Percentiles rank a stretch among this genome's conserved stretches.
Evolutionary conservation across 2,113 vertebrate genomes (phyloP).

Genomic region (Prinia subflava): DNA sequence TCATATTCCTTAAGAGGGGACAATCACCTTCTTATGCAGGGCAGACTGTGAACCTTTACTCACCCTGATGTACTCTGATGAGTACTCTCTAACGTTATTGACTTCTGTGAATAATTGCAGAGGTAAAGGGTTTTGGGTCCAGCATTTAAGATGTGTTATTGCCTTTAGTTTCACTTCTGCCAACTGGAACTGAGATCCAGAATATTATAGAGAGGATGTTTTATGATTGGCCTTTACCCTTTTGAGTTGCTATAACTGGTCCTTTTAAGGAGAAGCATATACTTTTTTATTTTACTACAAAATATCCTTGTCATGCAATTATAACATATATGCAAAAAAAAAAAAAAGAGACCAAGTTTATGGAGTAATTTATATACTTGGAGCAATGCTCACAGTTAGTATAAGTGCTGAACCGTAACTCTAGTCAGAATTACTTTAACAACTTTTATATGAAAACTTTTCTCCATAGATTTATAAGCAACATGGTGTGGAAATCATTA

Average conservation of each 20-base stretch:
- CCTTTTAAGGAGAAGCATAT: not conserved
- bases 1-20: not conserved
- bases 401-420: not conserved
- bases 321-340: not conserved
- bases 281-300: not conserved
- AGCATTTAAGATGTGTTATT: not conserved
- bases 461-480: not conserved
- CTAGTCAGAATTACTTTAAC: not conserved
- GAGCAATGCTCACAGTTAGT: not conserved
- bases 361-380: not conserved
- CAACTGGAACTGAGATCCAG: not conserved
- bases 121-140: not conserved
- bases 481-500: not conserved
- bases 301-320: not conserved
- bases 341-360: not conserved
- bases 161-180: not conserved
- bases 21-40: not conserved
- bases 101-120: constrained; percentile 14
- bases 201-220: not conserved
- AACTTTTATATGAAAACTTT: not conserved
- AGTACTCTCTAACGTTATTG: not conserved
- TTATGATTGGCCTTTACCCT: not conserved
- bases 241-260: not conserved
- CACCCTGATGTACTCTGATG: not conserved
- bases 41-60: not conserved